Conservation (phyloP, 1,140 invertebrate species). For the Neodiprion lecontei region DNA sequence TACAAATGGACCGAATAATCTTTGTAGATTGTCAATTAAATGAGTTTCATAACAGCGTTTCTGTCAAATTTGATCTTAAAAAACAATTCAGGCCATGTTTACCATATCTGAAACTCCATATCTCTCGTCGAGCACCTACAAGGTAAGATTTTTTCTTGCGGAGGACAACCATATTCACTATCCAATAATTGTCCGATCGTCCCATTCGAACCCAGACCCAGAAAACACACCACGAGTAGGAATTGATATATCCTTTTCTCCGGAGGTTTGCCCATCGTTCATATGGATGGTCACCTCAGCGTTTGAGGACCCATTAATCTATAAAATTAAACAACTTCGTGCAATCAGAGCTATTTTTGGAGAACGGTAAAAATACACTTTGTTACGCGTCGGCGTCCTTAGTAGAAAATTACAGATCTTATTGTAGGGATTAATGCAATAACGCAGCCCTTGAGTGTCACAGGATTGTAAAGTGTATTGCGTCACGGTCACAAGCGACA, state of each 20-base stretch:
- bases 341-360: too few species aligned
- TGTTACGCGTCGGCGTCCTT: too few species aligned
- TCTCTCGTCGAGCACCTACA: slow-evolving; percentile 71
- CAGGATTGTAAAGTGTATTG: slow-evolving; percentile 37
- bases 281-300: slow-evolving; percentile 41
- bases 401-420: too few species aligned
- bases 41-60: slow-evolving; percentile 7
- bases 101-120: slow-evolving; percentile 76
- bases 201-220: slow-evolving; percentile 35
- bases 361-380: too few species aligned
- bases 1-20: slow-evolving; percentile 42
- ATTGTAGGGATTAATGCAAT: neutral
- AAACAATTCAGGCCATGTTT: slow-evolving; percentile 31
- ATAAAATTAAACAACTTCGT: neutral
- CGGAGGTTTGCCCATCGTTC: slow-evolving; percentile 55
- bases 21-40: neutral
- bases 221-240: slow-evolving; percentile 38
- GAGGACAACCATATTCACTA: slow-evolving; percentile 65
- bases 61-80: neutral
- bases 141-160: slow-evolving; percentile 70
- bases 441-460: slow-evolving; percentile 30
- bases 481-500: slow-evolving; percentile 56
- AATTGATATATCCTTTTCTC: slow-evolving; percentile 41
- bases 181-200: slow-evolving; percentile 35
- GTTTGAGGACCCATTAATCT: slow-evolving; percentile 8